phyloP scores from a whole-genome alignment of 2,113 vertebrate genomes.

The Neotoma lepida region DNA sequence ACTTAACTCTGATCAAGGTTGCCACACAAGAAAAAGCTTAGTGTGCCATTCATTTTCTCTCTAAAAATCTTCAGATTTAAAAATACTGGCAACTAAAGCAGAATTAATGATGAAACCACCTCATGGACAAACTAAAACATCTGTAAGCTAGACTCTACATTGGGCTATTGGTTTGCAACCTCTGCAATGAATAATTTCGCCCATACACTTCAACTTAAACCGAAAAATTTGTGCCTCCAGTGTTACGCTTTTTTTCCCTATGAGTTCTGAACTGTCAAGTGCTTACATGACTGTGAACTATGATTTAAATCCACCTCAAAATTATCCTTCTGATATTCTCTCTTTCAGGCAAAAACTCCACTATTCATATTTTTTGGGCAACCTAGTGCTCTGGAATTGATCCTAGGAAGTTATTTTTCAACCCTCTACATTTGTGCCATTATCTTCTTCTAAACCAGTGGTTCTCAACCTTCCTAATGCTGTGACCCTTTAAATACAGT shows the following conservation, averaged over 20 bases:
- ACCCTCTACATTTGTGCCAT: not conserved
- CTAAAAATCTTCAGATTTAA: constrained; percentile 60
- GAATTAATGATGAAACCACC: constrained; percentile 55
- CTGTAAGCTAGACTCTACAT: constrained; percentile 36
- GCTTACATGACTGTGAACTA: not conserved
- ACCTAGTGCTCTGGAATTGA: constrained; percentile 20
- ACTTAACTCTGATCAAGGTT: constrained; percentile 45
- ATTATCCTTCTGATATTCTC: constrained; percentile 5
- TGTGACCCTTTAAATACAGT: not conserved
- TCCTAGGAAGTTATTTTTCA: not conserved
- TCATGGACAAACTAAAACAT: constrained; percentile 59
- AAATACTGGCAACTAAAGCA: constrained; percentile 46
- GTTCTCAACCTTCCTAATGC: not conserved
- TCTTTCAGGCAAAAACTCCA: constrained; percentile 18
- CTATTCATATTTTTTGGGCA: not conserved
- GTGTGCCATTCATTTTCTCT: not conserved
- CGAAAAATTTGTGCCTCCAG: constrained; percentile 29
- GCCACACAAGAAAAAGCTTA: constrained; percentile 15
- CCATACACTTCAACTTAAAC: not conserved
- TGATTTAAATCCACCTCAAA: constrained; percentile 56
- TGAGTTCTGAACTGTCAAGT: constrained; percentile 38
- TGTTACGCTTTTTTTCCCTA: constrained; percentile 9
- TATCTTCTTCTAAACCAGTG: not conserved
- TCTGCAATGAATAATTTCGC: not conserved
- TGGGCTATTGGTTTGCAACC: constrained; percentile 4